These are phyloP conservation scores for Cyanistes caeruleus DNA, from an alignment of 2,113 vertebrate genomes.

Conservation along the genomic window DNA sequence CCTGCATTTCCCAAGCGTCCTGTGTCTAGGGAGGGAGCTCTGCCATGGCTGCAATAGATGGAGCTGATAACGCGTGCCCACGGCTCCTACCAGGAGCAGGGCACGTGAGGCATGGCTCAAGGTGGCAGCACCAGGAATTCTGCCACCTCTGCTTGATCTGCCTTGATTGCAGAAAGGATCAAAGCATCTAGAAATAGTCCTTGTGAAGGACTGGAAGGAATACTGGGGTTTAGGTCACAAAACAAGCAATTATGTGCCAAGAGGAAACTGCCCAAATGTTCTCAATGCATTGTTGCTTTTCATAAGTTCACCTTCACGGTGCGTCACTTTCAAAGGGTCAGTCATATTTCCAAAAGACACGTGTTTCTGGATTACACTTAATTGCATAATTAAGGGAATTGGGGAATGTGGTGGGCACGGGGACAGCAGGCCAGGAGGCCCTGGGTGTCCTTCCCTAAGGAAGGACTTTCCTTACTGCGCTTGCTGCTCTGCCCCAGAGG, in stretches of 20 bases:
- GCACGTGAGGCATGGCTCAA: neutral
- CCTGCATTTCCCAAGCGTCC: slow-evolving; percentile 38
- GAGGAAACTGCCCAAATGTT: slow-evolving; percentile 15
- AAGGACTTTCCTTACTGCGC: neutral
- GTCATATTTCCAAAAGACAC: neutral
- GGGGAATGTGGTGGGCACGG: neutral
- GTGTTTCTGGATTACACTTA: neutral
- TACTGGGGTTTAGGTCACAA: slow-evolving; percentile 18
- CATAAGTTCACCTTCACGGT: neutral
- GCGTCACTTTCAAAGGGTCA: neutral
- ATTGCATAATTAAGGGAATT: too few species aligned
- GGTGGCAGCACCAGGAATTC: neutral
- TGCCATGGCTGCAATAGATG: slow-evolving; percentile 34
- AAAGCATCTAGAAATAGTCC: neutral
- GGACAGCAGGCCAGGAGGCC: neutral
- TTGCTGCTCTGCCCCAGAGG: neutral
- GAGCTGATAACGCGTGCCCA: slow-evolving; percentile 31
- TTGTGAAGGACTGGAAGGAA: neutral
- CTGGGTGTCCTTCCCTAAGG: neutral
- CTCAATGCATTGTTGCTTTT: neutral
- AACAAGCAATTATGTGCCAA: slow-evolving; percentile 7
- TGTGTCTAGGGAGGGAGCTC: slow-evolving; percentile 38
- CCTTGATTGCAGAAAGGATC: neutral
- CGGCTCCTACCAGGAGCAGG: neutral
- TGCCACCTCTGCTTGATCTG: neutral